Evolutionary conservation across 2,888 invertebrate genomes (phyloP).

Genomic region (Amphimallon solstitiale): DNA sequence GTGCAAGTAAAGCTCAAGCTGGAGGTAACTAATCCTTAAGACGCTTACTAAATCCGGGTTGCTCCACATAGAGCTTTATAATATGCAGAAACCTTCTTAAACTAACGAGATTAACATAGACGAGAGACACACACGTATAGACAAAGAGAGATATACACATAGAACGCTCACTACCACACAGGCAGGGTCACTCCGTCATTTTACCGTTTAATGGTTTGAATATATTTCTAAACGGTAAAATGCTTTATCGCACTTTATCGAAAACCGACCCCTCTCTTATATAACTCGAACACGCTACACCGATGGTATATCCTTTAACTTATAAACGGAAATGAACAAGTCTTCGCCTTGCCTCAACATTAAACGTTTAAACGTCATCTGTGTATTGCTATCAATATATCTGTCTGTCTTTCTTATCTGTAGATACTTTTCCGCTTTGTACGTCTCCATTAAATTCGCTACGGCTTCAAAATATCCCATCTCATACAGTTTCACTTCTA

Average conservation of each 20-base stretch:
- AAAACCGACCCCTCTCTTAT: too few relatives aligned
- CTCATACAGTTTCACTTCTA: constrained; percentile 35
- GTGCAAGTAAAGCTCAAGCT: constrained; percentile 63
- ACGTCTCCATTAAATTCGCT: constrained; percentile 60
- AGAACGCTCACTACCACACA: constrained; percentile 52
- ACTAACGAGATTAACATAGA: constrained; percentile 77
- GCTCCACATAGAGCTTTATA: constrained; percentile 70
- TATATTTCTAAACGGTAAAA: constrained; percentile 24
- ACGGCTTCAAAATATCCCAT: constrained; percentile 52
- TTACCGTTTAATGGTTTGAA: constrained; percentile 2
- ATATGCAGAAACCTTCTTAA: constrained; percentile 79
- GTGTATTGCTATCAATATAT: constrained; percentile 61
- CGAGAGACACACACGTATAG: constrained; percentile 65
- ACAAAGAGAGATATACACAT: constrained; percentile 48
- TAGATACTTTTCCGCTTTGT: constrained; percentile 61
- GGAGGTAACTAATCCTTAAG: constrained; percentile 72
- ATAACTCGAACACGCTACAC: not conserved
- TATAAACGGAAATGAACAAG: constrained; percentile 59
- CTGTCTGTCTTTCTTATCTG: constrained; percentile 62
- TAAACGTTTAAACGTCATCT: constrained; percentile 62
- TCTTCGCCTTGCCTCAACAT: constrained; percentile 56
- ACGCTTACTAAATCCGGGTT: constrained; percentile 65
- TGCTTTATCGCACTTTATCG: constrained; percentile 30
- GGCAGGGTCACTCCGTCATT: constrained; percentile 55
- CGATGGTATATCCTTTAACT: constrained; percentile 43